Base-by-base conservation (phyloP, 2,888 invertebrate species). In the Pollenia amentaria region DNA sequence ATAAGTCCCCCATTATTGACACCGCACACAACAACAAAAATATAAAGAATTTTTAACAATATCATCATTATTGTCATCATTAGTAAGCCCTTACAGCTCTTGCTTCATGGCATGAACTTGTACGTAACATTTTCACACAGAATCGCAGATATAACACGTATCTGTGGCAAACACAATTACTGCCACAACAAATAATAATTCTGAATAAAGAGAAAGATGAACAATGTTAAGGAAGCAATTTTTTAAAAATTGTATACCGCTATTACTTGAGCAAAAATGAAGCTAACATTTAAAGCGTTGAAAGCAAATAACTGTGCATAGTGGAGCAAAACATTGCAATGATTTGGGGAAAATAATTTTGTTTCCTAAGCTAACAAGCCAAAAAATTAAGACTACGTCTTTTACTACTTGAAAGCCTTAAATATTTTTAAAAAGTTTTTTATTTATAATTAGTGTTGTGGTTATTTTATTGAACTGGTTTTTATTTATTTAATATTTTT, bases 1-100 rank as follows among this genome's bases (percentile, higher is more conserved):
- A 87, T 65, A 62, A 83, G 80, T 69, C 60, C 62, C 72, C 48
- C 57, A 84, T 87, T 84, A 87, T 77, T 84, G 87, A 80, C 84
- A 84, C 76, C 69, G 73, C 69, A 80, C 29, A 80, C 11, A 82
- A 67, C 21, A 18, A 70, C 64, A 78, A 86, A 65, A 72, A 73
- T 16, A 64, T 84, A 42, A 67, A 80, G 57, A 72, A 65, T 53
- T 76, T 86, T 81, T 55, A 84, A 81, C 84, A 87, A 84, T 84
- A 77, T 65, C 80, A 87, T 87, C 86, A 83, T 83, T 70, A 81
- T 81, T 38, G 67, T 53, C 60, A 76, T 73, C 82, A 75, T 42
- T 48, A 67, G 29, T 29, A 12, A 67, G 55, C 10, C 53, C 40
- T 14, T 48, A 40, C 16, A 14, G 40, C 8, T 29, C 29, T 6